Conservation (phyloP, 53 echinoderm and acorn worm species). For the Antedon mediterranea region DNA sequence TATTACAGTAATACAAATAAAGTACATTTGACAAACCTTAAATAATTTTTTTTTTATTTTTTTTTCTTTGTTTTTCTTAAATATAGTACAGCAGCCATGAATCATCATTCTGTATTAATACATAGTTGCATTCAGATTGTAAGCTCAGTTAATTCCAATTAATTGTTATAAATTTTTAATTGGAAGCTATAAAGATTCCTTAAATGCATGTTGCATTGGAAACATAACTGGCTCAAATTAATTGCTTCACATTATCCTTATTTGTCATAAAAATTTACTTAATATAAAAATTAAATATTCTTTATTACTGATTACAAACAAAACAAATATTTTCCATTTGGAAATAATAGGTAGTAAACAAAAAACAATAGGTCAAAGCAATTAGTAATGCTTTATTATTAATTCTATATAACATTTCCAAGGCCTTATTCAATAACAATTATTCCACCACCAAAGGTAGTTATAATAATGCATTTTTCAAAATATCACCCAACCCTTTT, state of each 20-base stretch:
- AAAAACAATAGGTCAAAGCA: neutral
- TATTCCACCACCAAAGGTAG: neutral
- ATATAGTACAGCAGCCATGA: neutral
- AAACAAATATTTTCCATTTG: neutral
- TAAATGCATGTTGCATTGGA: neutral
- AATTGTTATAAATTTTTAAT: too few relatives aligned
- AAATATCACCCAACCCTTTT: neutral
- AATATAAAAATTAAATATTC: slow-evolving; percentile 1
- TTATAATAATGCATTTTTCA: neutral
- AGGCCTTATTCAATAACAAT: neutral
- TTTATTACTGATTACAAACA: neutral
- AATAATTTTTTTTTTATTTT: neutral
- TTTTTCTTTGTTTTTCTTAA: neutral
- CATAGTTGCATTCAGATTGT: neutral
- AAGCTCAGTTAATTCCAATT: neutral
- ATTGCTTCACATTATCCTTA: neutral
- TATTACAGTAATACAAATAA: too few relatives aligned
- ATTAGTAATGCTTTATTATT: neutral
- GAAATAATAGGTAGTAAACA: neutral
- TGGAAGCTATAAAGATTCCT: neutral
- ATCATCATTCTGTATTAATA: neutral
- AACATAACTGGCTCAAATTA: neutral
- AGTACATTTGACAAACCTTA: too few relatives aligned
- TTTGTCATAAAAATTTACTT: neutral
- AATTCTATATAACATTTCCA: too few relatives aligned